Conservation (phyloP, 2,797 vertebrate species). For the Siniperca obscura region DNA sequence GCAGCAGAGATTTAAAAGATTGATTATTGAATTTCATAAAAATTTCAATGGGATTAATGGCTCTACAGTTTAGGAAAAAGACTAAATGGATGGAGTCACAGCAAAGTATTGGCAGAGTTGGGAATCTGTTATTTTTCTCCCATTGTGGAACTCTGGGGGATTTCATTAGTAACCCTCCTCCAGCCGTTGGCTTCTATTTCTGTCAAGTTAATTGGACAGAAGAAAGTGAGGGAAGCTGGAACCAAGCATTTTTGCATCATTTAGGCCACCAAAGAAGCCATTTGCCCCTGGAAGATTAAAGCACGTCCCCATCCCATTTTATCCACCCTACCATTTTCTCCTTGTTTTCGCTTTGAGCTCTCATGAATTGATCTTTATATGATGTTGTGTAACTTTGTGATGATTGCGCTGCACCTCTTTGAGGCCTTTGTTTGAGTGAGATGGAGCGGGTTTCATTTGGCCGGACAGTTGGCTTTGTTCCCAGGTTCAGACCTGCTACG, state of each 20-base stretch:
- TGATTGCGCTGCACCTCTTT: conserved; percentile 71
- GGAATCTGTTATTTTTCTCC: conserved; percentile 57
- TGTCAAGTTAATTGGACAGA: conserved; percentile 74
- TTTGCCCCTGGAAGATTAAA: conserved; percentile 70
- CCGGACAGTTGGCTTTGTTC: conserved; percentile 79
- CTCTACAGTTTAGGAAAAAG: conserved; percentile 20
- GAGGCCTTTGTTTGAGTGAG: conserved; percentile 76
- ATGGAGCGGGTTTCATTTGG: conserved; percentile 77
- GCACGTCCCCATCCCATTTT: conserved; percentile 60
- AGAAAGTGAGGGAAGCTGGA: conserved; percentile 41
- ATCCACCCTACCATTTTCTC: conserved; percentile 39
- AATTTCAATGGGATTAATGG: conserved; percentile 65
- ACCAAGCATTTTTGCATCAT: conserved; percentile 60
- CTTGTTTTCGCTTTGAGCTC: conserved; percentile 60
- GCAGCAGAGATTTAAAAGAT: conserved; percentile 62
- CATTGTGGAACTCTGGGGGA: conserved; percentile 55
- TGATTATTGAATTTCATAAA: conserved; percentile 73
- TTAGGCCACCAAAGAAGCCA: conserved; percentile 66
- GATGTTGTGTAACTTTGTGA: conserved; percentile 78
- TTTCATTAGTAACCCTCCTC: conserved; percentile 67
- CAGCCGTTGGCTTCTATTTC: conserved; percentile 64
- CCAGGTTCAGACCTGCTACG: conserved; percentile 64
- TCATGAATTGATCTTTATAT: conserved; percentile 72
- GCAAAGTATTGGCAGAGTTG: conserved; percentile 33
- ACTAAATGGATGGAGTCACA: conserved; percentile 37